Base-by-base conservation (phyloP, 2,113 vertebrate species). In the Paramisgurnus dabryanus region DNA sequence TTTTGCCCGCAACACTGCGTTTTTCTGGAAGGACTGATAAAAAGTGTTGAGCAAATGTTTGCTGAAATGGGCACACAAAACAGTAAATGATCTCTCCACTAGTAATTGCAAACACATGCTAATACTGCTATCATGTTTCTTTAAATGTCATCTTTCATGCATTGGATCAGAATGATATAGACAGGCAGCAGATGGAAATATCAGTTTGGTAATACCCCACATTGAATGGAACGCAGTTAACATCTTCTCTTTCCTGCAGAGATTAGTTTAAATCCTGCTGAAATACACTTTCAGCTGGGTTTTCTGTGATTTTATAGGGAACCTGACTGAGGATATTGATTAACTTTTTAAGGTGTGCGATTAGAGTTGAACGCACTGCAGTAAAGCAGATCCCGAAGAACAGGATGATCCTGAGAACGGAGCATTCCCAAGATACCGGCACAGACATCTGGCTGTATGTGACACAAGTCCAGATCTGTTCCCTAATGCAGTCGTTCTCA, bases 371-470 rank as follows among this genome's bases (percentile, higher is more conserved):
- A 64, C 73, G 34, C 73, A 50, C 43, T 68, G 55, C 17, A 18
- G 47, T 34, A 67, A 41, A 68, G 53, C 12, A 50, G 50, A 73
- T 75, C 73, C 63, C 13, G 12, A 47, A 57, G 58, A 75, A 67
- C 22, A 39, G 47, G 27, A 50, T 50, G 58, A 58, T 76, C 65
- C 34, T 34, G 55, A 69, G 64, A 69, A 75, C 47, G 73, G 18
- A 68, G 55, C 60, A 68, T 78, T 84, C 64, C 17, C 22, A 78
- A 43, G 47, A 22, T 68, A 70, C 61, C 82, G 66, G 76, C 76
- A 76, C 70, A 77, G 34, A 82, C 80, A 80, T 82, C 80, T 79
- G 57, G 76, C 68, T 80, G 82, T 61, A 68, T 77, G 73, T 80
- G 83, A 80, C 73, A 84, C 68, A 84, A 17, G 64, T 74, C 49